Evolutionary conservation across 2,888 invertebrate genomes (phyloP), one percentile per base, ranked within the genome.

Genomic region (Pristionchus japonicus): DNA sequence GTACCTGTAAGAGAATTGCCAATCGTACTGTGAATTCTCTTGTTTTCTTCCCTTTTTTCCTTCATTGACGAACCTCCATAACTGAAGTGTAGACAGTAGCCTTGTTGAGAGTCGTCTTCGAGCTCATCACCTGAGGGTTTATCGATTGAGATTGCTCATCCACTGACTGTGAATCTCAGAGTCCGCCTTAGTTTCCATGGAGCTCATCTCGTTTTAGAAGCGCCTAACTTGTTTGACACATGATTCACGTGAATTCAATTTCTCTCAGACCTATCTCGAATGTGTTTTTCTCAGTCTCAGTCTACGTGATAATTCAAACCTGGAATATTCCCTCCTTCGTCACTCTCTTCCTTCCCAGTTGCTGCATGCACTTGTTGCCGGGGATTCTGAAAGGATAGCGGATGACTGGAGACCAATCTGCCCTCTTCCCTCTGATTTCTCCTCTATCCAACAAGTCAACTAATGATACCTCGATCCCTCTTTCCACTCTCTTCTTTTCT

Each of bases 251-350:
- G n/a, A n/a, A n/a, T n/a, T n/a, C n/a, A n/a, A n/a, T n/a, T n/a
- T n/a, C n/a, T n/a, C n/a, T n/a, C n/a, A n/a, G n/a, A n/a, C n/a
- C n/a, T n/a, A n/a, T n/a, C n/a, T n/a, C n/a, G n/a, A n/a, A n/a
- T n/a, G n/a, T n/a, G n/a, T n/a, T n/a, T n/a, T n/a, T n/a, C n/a
- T n/a, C n/a, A n/a, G n/a, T n/a, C n/a, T n/a, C n/a, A n/a, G n/a
- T n/a, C n/a, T n/a, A n/a, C n/a, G n/a, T n/a, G n/a, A 57, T 20
- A 40, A 23, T 74, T 31, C 17, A 27, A 2, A 96, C 95, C 92
- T 95, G 95, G 92, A 95, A 96, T 6, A 96, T 89, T 31, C 95
- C 95, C 70, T 93, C 91, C 89, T 89, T 89, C 3, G 82, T 52
- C 17, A 92, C 88, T 86, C 95, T 94, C 92, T 94, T 90, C 83